Percentiles rank a stretch among this genome's conserved stretches.
Evolutionary conservation across 2,888 invertebrate genomes (phyloP).

Genomic region (Brassicogethes aeneus): DNA sequence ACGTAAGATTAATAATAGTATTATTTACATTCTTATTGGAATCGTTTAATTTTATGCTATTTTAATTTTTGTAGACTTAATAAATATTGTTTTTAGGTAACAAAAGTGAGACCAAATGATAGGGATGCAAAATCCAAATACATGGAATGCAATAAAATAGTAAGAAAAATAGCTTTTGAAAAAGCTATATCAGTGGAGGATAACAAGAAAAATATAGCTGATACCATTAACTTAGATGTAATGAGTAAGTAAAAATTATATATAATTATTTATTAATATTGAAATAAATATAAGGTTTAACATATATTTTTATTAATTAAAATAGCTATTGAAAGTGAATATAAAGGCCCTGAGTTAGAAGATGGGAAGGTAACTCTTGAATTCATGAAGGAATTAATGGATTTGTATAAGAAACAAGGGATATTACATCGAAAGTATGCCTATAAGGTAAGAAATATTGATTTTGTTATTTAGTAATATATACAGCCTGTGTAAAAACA

Average conservation of each 20-base stretch:
- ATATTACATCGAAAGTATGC: slow-evolving; percentile 95
- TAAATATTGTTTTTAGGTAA: slow-evolving; percentile 53
- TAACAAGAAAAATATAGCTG: slow-evolving; percentile 76
- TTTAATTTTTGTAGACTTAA: slow-evolving; percentile 4
- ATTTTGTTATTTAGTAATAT: neutral
- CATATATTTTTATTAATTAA: too few relatives aligned
- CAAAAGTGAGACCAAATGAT: slow-evolving; percentile 86
- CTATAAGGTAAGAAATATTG: slow-evolving; percentile 63
- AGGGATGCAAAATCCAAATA: slow-evolving; percentile 89
- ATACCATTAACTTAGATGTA: slow-evolving; percentile 79
- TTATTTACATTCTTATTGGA: neutral
- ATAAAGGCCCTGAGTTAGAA: slow-evolving; percentile 82
- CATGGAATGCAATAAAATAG: slow-evolving; percentile 92
- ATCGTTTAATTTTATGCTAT: neutral
- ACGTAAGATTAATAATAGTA: slow-evolving; percentile 51
- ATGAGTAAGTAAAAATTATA: slow-evolving; percentile 62
- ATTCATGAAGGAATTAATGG: slow-evolving; percentile 85
- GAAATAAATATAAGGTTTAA: neutral
- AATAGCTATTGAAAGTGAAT: slow-evolving; percentile 88
- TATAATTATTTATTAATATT: neutral
- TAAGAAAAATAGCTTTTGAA: slow-evolving; percentile 90
- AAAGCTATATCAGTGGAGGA: slow-evolving; percentile 94
- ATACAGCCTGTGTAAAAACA: too few relatives aligned
- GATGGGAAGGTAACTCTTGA: slow-evolving; percentile 79
- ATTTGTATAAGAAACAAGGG: slow-evolving; percentile 83